Conservation (phyloP, 2,113 vertebrate species). For the Nycticryphes semicollaris region DNA sequence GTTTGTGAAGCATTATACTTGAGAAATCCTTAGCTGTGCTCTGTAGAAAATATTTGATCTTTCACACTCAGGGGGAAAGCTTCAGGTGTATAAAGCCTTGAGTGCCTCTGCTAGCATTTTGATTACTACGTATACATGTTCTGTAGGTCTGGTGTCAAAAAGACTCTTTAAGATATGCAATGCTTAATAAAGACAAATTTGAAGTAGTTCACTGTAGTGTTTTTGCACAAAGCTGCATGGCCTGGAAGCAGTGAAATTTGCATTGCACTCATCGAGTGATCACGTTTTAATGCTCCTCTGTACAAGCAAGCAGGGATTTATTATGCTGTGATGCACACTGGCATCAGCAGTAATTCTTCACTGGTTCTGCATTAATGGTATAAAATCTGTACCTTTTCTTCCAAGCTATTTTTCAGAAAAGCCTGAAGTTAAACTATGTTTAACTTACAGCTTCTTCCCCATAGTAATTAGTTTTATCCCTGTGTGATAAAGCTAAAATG, state of each 20-base stretch:
- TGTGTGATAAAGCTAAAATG: not conserved
- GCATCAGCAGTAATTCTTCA: not conserved
- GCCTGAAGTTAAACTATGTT: not conserved
- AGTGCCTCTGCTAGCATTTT: not conserved
- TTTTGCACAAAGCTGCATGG: not conserved
- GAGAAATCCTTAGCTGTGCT: not conserved
- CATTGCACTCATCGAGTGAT: not conserved
- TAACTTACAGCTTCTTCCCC: not conserved
- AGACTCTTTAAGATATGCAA: not conserved
- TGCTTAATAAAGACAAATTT: not conserved
- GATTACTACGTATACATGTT: not conserved
- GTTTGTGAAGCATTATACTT: constrained; percentile 5
- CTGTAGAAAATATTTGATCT: constrained; percentile 32
- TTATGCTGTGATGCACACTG: not conserved
- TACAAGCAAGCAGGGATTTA: not conserved
- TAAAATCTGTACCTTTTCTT: not conserved
- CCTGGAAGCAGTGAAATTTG: not conserved
- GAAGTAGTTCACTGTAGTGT: not conserved
- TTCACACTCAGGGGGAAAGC: constrained; percentile 15
- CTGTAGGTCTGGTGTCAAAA: not conserved
- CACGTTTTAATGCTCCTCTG: not conserved
- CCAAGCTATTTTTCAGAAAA: not conserved
- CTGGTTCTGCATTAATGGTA: not conserved
- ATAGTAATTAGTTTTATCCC: not conserved
- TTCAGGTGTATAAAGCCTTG: not conserved